Conservation (phyloP, 2,113 vertebrate genomes). For the Lampris incognitus region DNA sequence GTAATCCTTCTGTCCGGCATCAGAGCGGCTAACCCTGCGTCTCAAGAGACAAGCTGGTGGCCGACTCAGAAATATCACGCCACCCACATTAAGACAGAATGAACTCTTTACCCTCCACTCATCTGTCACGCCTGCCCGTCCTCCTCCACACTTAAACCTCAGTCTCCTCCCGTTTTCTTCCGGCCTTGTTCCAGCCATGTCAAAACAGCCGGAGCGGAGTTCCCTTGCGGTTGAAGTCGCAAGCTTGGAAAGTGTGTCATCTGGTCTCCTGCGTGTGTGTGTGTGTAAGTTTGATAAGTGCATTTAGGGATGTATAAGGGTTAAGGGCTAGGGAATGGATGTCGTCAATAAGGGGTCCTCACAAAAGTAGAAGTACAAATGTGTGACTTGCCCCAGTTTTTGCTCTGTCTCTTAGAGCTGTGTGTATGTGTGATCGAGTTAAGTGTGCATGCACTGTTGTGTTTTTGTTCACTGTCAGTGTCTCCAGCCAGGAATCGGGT, state of each 20-base stretch:
- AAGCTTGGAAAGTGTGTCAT: constrained; percentile 57
- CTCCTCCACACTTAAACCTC: constrained; percentile 55
- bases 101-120: constrained; percentile 30
- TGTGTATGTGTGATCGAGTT: constrained; percentile 41
- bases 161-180: constrained; percentile 27
- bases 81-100: constrained; percentile 20
- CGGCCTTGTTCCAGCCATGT: constrained; percentile 8
- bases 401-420: constrained; percentile 54
- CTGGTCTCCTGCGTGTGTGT: constrained; percentile 31
- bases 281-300: not conserved
- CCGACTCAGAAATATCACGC: constrained; percentile 34
- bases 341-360: too few species aligned
- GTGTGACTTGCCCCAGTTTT: constrained; percentile 42
- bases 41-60: constrained; percentile 32
- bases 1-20: constrained; percentile 49
- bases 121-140: constrained; percentile 41
- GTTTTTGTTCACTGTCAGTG: not conserved
- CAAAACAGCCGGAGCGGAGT: constrained; percentile 58
- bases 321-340: too few species aligned
- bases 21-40: constrained; percentile 49
- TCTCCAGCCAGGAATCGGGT: constrained; percentile 45
- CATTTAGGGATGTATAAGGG: too few species aligned
- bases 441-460: constrained; percentile 32
- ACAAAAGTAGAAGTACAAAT: not conserved
- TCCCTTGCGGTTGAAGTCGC: constrained; percentile 58